A percentile compares a stretch with the other conserved stretches of the same genome.
Conservation (phyloP, 2,113 vertebrate genomes). For the Poeciliopsis turrubarensis region DNA sequence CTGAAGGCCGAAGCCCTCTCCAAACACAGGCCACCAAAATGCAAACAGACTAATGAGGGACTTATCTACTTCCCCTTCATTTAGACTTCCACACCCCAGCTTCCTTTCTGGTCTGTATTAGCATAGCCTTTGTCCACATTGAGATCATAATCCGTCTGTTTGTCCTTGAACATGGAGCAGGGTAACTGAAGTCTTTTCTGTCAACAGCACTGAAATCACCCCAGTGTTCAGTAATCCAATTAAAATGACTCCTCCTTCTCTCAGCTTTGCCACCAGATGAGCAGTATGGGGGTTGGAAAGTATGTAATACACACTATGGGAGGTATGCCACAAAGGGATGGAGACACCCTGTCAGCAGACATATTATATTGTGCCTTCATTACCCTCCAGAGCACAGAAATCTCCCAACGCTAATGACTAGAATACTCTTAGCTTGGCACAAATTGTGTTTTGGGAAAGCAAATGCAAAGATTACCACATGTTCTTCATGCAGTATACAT, state of each 20-base stretch:
- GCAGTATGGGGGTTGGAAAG: conserved; percentile 45
- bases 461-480: conserved; percentile 12
- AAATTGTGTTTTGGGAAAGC: conserved; percentile 23
- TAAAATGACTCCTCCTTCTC: conserved; percentile 59
- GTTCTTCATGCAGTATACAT: conserved; percentile 28
- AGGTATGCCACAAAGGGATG: conserved; percentile 52
- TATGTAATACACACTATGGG: conserved; percentile 41
- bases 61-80: conserved; percentile 54
- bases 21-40: conserved; percentile 62
- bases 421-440: conserved; percentile 39
- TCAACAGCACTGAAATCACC: conserved; percentile 51
- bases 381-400: conserved; percentile 48
- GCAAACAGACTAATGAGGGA: conserved; percentile 74
- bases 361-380: conserved; percentile 57
- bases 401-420: conserved; percentile 52
- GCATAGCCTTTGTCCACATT: conserved; percentile 60
- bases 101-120: conserved; percentile 61
- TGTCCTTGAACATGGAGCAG: conserved; percentile 69
- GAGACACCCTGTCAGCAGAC: conserved; percentile 51
- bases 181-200: conserved; percentile 54
- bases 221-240: conserved; percentile 73
- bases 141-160: conserved; percentile 68
- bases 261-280: conserved; percentile 36
- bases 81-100: conserved; percentile 47
- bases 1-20: conserved; percentile 52